Conservation (phyloP, 1,140 invertebrate species). For the Bombus waltoni region DNA sequence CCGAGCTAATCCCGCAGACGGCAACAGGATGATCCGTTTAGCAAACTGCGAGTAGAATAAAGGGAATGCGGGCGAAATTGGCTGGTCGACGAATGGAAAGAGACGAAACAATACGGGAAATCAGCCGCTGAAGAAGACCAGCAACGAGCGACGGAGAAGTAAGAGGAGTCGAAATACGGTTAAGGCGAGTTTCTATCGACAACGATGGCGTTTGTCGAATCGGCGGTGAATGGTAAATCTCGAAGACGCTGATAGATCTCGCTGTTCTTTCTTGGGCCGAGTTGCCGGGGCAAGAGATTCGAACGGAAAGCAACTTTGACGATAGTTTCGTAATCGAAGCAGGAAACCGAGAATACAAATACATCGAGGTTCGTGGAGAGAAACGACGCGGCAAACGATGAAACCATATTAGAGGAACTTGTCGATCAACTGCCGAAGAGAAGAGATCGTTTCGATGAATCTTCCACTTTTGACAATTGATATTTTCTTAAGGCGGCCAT, state of each 20-base stretch:
- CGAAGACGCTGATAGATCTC: background rate
- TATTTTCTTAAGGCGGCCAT: too few relatives aligned
- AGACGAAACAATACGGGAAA: slow-evolving; percentile 12
- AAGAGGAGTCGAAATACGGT: background rate
- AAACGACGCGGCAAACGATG: too few relatives aligned
- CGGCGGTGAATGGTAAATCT: background rate
- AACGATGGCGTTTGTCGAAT: background rate
- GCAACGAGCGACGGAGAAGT: too few relatives aligned
- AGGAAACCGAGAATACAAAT: background rate
- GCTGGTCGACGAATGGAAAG: background rate
- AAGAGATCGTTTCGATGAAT: too few relatives aligned
- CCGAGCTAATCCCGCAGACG: background rate
- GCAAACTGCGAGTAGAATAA: too few relatives aligned
- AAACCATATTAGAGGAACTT: too few relatives aligned
- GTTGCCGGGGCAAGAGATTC: background rate
- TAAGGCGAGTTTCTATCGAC: background rate
- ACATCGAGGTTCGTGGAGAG: background rate
- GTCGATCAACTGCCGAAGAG: too few relatives aligned
- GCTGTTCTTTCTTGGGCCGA: too few relatives aligned
- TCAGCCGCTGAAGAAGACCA: background rate
- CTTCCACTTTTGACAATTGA: too few relatives aligned
- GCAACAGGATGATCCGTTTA: background rate
- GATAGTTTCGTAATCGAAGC: background rate
- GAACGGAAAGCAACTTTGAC: background rate
- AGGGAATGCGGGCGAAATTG: background rate